Evolutionary conservation across 2,888 invertebrate species (phyloP), one percentile per base, ranked within the genome.

Genomic region (Pemphredon lugubris): DNA sequence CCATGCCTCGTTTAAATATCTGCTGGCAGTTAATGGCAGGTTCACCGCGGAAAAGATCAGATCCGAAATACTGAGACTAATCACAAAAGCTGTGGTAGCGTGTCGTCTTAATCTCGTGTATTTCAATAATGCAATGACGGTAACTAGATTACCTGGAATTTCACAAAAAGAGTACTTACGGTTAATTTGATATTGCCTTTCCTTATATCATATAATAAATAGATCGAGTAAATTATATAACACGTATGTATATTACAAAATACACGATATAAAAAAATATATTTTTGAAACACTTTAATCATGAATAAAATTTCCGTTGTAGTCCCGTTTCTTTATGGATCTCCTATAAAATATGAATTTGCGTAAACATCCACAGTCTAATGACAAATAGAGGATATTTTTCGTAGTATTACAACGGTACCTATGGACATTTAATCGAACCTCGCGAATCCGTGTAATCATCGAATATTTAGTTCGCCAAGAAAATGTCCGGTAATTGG

Each of bases 31-130:
- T 71, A 96, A 91, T 0, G 97, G 97, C 86, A 97, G 91, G 90
- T 96, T 96, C 82, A 97, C 93, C 69, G 94, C 92, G 89, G 96
- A 96, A 91, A 97, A 97, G 65, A 96, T 92, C 57, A 96, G 92
- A 90, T 97, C 97, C 0, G 96, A 96, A 84, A 95, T 93, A 90
- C 96, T 95, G 45, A 97, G 92, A 11, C 96, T 96, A 73, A 97
- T 92, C 30, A 97, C 96, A 90, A 97, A 97, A 81, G 96, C 95
- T 2, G 96, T 96, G 0, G 96, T 97, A 54, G 96, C 96, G 90
- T 96, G 96, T 9, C 93, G 92, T 23, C 96, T 92, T 54, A 97
- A 92, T 90, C 95, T 96, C 3, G 94, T 94, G 85, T 95, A 95
- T 90, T 93, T 93, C 37, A 95, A 90, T 65, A 97, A 91, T 0